Evolutionary conservation across 2,113 vertebrate species (phyloP).

Genomic region (Marmota flaviventris): DNA sequence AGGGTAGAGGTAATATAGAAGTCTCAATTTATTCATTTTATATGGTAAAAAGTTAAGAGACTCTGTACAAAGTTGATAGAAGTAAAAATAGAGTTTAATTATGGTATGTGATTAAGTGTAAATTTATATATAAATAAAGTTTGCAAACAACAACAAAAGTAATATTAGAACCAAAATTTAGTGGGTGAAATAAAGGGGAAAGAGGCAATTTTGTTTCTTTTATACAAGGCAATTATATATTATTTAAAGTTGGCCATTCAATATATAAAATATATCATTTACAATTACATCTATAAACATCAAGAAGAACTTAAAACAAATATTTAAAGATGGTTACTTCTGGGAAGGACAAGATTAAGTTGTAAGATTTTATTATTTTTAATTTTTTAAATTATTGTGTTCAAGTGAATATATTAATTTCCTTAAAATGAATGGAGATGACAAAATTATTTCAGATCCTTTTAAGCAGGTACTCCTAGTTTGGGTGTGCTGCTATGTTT

Average conservation of each 20-base stretch:
- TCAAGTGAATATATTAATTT: background rate
- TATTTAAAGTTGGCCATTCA: background rate
- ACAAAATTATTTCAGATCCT: background rate
- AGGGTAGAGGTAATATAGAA: background rate
- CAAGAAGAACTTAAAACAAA: conserved; percentile 32
- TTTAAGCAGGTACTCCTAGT: background rate
- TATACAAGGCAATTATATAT: background rate
- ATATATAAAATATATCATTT: conserved; percentile 6
- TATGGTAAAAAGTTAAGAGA: background rate
- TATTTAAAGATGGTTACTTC: conserved; percentile 4
- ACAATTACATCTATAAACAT: background rate
- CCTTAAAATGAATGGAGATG: background rate
- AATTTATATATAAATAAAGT: background rate
- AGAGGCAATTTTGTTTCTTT: conserved; percentile 6
- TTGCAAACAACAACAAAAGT: background rate
- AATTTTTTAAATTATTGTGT: background rate
- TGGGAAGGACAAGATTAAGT: background rate
- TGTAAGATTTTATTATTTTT: background rate
- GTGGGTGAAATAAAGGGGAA: background rate
- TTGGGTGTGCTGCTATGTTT: background rate
- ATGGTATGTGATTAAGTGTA: background rate
- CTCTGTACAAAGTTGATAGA: background rate
- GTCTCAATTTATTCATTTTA: background rate
- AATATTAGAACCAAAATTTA: background rate
- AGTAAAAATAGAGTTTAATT: background rate